Evolutionary conservation across 1,140 invertebrate genomes (phyloP).

Genomic region (Sycophila sp.): DNA sequence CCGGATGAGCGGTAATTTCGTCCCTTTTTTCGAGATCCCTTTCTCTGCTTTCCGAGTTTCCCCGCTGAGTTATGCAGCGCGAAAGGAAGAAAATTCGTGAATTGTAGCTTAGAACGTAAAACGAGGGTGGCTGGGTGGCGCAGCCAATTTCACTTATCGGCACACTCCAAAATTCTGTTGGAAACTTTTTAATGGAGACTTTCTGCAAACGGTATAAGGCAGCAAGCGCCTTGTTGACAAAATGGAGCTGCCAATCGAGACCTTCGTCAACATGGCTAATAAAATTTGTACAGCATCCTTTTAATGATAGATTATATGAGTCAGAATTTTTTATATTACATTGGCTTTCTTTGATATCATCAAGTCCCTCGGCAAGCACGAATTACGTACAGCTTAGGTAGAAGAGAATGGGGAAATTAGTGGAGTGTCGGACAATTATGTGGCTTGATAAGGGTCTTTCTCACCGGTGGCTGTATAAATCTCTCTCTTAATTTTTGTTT

Average conservation of each 20-base stretch:
- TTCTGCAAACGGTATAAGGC: too few species aligned
- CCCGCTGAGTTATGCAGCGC: conserved; percentile 17
- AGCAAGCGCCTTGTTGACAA: too few species aligned
- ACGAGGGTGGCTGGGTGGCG: not conserved
- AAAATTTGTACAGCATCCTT: too few species aligned
- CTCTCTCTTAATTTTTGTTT: not conserved
- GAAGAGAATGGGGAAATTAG: not conserved
- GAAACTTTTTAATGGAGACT: conserved; percentile 29
- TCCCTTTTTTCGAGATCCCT: not conserved
- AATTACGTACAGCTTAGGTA: too few species aligned
- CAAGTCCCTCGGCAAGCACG: too few species aligned
- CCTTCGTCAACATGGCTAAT: too few species aligned
- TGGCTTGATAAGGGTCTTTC: not conserved
- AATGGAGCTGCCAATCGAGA: too few species aligned
- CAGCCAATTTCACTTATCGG: conserved; percentile 17
- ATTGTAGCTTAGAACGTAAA: conserved; percentile 22
- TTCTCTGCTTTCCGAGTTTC: not conserved
- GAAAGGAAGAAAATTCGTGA: conserved; percentile 3
- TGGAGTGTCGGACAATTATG: not conserved
- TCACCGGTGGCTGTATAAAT: not conserved
- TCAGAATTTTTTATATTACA: too few species aligned
- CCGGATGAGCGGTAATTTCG: conserved; percentile 1
- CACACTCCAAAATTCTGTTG: conserved; percentile 13
- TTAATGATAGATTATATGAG: too few species aligned
- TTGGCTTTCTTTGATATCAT: too few species aligned